Percentiles rank a stretch among this genome's conserved stretches.
Evolutionary conservation across 2,888 invertebrate genomes (phyloP).

Genomic region (Entomobrya multifasciata): DNA sequence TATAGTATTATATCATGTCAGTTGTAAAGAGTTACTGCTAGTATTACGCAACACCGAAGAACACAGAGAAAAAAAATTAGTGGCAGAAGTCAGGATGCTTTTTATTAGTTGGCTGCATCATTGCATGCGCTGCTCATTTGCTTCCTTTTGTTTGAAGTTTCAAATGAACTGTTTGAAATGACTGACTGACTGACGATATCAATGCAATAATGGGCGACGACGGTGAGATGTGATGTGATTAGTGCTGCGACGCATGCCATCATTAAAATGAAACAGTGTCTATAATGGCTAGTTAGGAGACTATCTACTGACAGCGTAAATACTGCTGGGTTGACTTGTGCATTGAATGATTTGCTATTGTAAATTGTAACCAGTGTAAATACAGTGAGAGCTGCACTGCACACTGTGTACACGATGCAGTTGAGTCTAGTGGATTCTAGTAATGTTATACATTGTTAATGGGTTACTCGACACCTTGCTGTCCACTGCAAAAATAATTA

Average conservation of each 20-base stretch:
- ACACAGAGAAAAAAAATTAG: slow-evolving; percentile 10
- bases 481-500: too few relatives aligned
- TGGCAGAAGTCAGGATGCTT: slow-evolving; percentile 27
- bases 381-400: too few relatives aligned
- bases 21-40: background rate
- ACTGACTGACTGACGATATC: background rate
- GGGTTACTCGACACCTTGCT: too few relatives aligned
- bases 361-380: background rate
- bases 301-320: background rate
- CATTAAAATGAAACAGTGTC: slow-evolving; percentile 19
- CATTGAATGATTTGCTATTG: background rate
- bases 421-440: too few relatives aligned
- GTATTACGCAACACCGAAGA: slow-evolving; percentile 35
- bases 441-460: too few relatives aligned
- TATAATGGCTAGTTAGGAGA: background rate
- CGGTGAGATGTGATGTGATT: background rate
- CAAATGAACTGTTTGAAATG: background rate
- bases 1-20: background rate
- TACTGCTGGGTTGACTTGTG: background rate
- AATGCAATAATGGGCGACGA: background rate
- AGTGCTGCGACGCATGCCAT: slow-evolving; percentile 3
- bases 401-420: too few relatives aligned
- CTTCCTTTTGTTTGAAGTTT: slow-evolving; percentile 27
- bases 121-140: background rate
- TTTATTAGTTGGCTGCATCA: slow-evolving; percentile 13